Evolutionary conservation across 2,113 vertebrate species (phyloP).

Genomic region (Mugil cephalus): DNA sequence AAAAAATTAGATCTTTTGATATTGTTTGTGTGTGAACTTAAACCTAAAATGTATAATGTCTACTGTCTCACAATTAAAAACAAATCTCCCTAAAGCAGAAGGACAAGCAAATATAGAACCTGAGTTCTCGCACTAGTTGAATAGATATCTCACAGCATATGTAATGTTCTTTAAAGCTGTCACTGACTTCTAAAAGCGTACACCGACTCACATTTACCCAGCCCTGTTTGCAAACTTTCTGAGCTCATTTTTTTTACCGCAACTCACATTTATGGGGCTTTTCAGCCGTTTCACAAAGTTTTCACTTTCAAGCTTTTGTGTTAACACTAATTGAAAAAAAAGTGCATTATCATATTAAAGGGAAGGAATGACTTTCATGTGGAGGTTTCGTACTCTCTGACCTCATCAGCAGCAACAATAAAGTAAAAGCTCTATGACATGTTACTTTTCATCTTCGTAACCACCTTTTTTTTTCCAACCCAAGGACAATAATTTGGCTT

Average conservation of each 20-base stretch:
- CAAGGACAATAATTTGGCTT: conserved; percentile 28
- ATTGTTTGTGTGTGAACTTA: no score
- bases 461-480: conserved; percentile 50
- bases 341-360: conserved; percentile 65
- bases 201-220: conserved; percentile 10
- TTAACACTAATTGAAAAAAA: conserved; percentile 69
- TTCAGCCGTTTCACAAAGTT: conserved; percentile 49
- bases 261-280: conserved; percentile 33
- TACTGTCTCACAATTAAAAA: no score
- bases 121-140: not conserved
- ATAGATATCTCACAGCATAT: not conserved
- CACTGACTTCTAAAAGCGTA: conserved; percentile 31
- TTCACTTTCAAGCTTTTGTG: conserved; percentile 43
- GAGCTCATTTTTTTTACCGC: conserved; percentile 40
- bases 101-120: no score
- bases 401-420: conserved; percentile 57
- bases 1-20: no score
- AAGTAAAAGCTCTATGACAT: conserved; percentile 51
- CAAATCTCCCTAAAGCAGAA: no score
- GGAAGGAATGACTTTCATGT: conserved; percentile 52
- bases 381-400: conserved; percentile 48
- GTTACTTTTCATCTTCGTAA: conserved; percentile 57
- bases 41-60: no score
- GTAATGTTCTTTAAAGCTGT: not conserved
- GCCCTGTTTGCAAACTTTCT: conserved; percentile 23